phyloP scores from a whole-genome alignment of 2,113 vertebrate species.

The Onychostruthus taczanowskii region DNA sequence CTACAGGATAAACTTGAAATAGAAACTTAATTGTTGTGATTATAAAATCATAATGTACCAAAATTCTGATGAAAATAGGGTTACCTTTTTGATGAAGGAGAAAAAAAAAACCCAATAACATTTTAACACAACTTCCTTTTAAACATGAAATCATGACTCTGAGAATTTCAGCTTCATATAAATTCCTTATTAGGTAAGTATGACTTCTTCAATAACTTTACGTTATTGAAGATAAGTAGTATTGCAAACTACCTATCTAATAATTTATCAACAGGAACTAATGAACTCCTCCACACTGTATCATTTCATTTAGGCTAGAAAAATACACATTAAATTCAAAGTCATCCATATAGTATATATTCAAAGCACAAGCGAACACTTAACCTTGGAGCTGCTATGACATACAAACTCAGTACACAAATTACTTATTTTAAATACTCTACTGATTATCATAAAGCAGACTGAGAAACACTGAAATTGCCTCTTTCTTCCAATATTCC shows the following conservation, averaged over 20 bases:
- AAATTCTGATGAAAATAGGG: neutral
- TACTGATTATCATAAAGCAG: conserved; percentile 60
- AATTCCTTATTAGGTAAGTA: neutral
- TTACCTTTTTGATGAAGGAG: neutral
- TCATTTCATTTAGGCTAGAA: neutral
- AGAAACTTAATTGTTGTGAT: neutral
- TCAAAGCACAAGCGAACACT: neutral
- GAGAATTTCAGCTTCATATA: neutral
- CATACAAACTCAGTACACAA: conserved; percentile 42
- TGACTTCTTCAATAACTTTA: neutral
- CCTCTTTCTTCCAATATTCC: conserved; percentile 14
- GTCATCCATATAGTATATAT: neutral
- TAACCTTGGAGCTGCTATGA: neutral
- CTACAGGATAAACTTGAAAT: neutral
- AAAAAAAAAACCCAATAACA: accelerated
- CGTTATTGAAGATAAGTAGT: no score
- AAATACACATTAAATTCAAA: neutral
- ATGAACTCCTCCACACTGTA: neutral
- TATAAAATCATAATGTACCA: neutral
- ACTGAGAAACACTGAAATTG: conserved; percentile 37
- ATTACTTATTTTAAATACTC: conserved; percentile 66
- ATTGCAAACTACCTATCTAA: neutral
- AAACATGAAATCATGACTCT: neutral
- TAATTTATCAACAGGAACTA: neutral
- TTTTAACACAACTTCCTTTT: neutral